Base-by-base conservation (phyloP, 2,113 vertebrate species). In the Scolopax mira region DNA sequence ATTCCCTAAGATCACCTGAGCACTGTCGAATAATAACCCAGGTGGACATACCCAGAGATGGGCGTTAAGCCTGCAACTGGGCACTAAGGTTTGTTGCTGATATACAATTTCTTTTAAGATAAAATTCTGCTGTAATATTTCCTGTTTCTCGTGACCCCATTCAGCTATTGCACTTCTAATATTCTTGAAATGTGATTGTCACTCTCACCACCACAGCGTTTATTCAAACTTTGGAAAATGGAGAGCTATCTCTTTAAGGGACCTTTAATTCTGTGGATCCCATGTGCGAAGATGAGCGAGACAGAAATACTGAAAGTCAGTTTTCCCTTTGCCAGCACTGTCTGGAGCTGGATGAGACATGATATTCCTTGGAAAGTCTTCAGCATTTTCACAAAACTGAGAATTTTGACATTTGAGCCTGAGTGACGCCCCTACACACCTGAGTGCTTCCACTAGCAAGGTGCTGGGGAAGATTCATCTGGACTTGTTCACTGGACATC, bases 401-500 rank as follows among this genome's bases (percentile, higher is more conserved):
- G 39, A 73, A 31, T 70, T 93, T 80, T 69, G 64, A 10, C 44
- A 57, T 84, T 62, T 62, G 62, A 77, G 16, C 14, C 42, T 3
- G 6, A 61, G 12, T 61, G 24, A 30, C 4, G 3, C 9, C 15
- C 21, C 27, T 18, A 19, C 30, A 39, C 0, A 1, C 11, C 55
- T 62, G 15, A 80, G 28, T 18, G n/a, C 6, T 64, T 91, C 39
- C 65, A 12, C 8, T 30, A 67, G 24, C n/a, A 67, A 79, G 21
- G 18, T 73, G 24, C 13, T 58, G 30, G 16, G 57, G 46, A 48
- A 62, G 23, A 35, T 69, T 61, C 9, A 65, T 48, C 27, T 42
- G n/a, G 21, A n/a, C 11, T 51, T 75, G 16, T 74, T 79, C 17
- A 61, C 72, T 52, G 39, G 10, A 3, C 4, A 2, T 17, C 5